phyloP scores from a whole-genome alignment of 2,797 vertebrate species.

The Yasuhikotakia modesta region DNA sequence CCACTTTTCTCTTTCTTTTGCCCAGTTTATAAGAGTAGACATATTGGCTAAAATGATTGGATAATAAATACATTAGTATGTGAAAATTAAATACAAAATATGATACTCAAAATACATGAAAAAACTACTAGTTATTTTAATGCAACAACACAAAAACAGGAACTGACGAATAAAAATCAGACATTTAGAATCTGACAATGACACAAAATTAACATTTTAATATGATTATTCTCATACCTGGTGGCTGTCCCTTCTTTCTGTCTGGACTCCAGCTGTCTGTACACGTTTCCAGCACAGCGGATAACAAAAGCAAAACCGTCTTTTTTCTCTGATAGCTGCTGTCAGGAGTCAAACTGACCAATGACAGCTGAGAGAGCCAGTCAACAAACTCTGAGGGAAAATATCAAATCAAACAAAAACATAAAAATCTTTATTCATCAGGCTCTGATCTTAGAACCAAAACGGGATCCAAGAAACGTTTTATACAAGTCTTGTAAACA shows the following conservation, averaged over 20 bases:
- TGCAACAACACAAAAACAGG: too few relatives aligned
- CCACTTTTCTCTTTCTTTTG: conserved; percentile 79
- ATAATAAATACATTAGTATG: neutral
- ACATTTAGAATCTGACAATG: too few relatives aligned
- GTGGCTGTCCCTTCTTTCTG: conserved; percentile 89
- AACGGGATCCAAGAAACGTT: too few relatives aligned
- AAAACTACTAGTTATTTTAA: too few relatives aligned
- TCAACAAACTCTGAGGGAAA: conserved; percentile 65
- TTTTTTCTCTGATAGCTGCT: conserved; percentile 89
- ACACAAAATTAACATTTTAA: too few relatives aligned
- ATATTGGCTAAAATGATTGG: conserved; percentile 77
- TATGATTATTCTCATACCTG: conserved; percentile 69
- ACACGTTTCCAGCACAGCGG: conserved; percentile 84
- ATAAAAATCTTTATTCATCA: neutral
- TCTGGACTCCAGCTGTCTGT: conserved; percentile 87
- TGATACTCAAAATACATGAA: neutral
- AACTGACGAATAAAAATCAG: too few relatives aligned
- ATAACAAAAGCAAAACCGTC: conserved; percentile 81
- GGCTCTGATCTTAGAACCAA: too few relatives aligned
- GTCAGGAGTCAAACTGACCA: conserved; percentile 74
- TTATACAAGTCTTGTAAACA: too few relatives aligned
- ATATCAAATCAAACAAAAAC: neutral
- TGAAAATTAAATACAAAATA: neutral
- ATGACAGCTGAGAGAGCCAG: conserved; percentile 82
- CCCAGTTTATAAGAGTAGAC: conserved; percentile 74